These are phyloP conservation scores for Silurus meridionalis DNA, from an alignment of 2,113 vertebrate genomes.

Conservation along the genomic window DNA sequence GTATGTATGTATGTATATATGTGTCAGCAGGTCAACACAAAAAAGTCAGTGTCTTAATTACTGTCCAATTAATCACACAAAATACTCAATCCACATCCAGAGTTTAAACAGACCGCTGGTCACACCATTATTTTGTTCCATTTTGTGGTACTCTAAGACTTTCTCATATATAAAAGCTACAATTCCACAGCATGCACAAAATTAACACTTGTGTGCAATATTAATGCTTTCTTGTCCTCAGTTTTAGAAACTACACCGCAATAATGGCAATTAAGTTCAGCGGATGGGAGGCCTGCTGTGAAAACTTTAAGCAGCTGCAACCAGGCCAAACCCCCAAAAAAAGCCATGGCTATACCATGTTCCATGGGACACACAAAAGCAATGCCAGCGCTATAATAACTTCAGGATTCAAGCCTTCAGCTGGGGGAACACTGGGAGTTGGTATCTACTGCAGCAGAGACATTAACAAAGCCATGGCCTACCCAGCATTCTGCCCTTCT, in stretches of 20 bases:
- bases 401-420: constrained; percentile 53
- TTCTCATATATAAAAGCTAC: neutral
- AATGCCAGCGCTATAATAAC: constrained; percentile 52
- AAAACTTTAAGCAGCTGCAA: constrained; percentile 48
- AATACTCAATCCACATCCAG: neutral
- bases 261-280: constrained; percentile 53
- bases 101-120: neutral
- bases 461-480: constrained; percentile 54
- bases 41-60: neutral
- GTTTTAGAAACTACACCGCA: neutral
- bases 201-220: neutral
- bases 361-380: constrained; percentile 56
- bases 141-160: neutral
- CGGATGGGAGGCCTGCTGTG: constrained; percentile 50
- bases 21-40: neutral
- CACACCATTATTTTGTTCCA: neutral
- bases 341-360: constrained; percentile 59
- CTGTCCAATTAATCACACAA: neutral
- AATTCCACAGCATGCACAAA: neutral
- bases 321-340: constrained; percentile 56
- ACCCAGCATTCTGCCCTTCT: constrained; percentile 3
- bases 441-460: constrained; percentile 62
- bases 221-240: neutral
- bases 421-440: constrained; percentile 53
- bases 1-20: too few relatives aligned